A percentile compares a stretch with the other conserved stretches of the same genome.
Conservation (phyloP, 2,797 vertebrate species). For the Semotilus atromaculatus region DNA sequence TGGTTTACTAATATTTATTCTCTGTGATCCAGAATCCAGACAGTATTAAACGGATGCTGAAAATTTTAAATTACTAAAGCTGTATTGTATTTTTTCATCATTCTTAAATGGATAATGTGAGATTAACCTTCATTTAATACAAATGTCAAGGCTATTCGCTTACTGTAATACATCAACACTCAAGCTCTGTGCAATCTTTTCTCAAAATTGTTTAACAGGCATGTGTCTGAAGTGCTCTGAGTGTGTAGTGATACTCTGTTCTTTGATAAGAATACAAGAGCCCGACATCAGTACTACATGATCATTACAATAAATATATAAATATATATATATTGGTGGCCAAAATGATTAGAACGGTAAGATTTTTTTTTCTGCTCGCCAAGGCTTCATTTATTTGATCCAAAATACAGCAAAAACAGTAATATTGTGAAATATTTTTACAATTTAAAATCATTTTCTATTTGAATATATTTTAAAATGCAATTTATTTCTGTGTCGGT, state of each 20-base stretch:
- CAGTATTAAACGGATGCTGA: not conserved
- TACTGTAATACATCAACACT: not conserved
- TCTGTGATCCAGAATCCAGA: not conserved
- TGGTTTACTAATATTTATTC: not conserved
- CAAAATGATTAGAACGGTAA: too few species aligned
- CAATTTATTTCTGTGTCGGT: too few species aligned
- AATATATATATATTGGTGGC: too few species aligned
- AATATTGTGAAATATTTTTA: too few species aligned
- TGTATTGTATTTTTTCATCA: not conserved
- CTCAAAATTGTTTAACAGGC: not conserved
- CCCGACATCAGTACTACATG: not conserved
- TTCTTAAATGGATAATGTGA: not conserved
- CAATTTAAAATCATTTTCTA: too few species aligned
- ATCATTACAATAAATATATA: not conserved
- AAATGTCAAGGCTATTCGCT: not conserved
- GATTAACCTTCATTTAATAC: conserved; percentile 10
- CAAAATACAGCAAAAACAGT: too few species aligned
- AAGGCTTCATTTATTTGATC: too few species aligned
- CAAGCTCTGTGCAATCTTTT: not conserved
- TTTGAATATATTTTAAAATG: too few species aligned
- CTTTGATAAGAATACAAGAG: conserved; percentile 23
- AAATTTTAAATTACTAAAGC: not conserved
- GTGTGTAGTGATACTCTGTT: not conserved
- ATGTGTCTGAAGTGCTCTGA: conserved; percentile 15
- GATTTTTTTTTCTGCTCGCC: too few species aligned